A percentile compares a stretch with the other conserved stretches of the same genome.
Conservation (phyloP, 2,888 invertebrate genomes). For the Meloe dianella region DNA sequence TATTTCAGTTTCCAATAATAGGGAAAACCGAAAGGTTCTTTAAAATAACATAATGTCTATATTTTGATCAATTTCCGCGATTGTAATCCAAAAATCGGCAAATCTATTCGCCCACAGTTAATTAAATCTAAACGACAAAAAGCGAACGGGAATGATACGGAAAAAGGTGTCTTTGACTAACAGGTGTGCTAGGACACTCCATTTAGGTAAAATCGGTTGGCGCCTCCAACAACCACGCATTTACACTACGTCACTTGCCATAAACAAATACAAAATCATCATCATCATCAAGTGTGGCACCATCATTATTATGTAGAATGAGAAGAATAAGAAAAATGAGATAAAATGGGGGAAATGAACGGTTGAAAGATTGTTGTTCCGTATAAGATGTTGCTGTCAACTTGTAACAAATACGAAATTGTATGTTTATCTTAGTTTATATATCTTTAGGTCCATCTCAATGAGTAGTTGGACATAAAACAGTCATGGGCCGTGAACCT, state of each 20-base stretch:
- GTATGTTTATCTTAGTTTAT: constrained; percentile 32
- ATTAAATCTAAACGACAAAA: constrained; percentile 14
- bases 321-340: no score
- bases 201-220: constrained; percentile 50
- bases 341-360: constrained; percentile 17
- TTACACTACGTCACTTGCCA: constrained; percentile 34
- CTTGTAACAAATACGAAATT: constrained; percentile 33
- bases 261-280: constrained; percentile 28
- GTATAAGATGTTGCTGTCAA: constrained; percentile 32
- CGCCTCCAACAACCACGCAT: constrained; percentile 51
- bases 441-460: constrained; percentile 32
- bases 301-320: no score
- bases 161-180: constrained; percentile 39
- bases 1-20: background rate
- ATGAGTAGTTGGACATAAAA: constrained; percentile 34
- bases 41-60: no score
- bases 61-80: constrained; percentile 27
- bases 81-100: constrained; percentile 17
- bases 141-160: background rate
- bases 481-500: constrained; percentile 34
- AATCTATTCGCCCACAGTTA: constrained; percentile 28
- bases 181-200: constrained; percentile 50
- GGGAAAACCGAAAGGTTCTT: no score
- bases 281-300: background rate
- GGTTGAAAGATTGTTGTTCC: constrained; percentile 28